Conservation (phyloP, 2,113 vertebrate genomes). For the Ciconia stormi region DNA sequence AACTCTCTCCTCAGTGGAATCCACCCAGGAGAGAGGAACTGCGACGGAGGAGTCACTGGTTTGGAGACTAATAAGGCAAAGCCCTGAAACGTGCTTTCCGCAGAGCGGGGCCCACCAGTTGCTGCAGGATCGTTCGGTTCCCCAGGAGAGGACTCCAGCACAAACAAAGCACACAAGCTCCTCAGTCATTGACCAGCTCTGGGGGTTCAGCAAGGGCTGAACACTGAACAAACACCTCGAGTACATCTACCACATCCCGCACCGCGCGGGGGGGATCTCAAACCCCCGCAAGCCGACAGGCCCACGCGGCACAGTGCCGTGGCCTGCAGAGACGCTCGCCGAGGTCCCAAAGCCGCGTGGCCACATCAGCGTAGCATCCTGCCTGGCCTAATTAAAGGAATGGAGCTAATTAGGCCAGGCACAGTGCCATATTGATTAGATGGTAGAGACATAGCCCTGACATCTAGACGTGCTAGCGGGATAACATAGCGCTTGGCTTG, state of each 20-base stretch:
- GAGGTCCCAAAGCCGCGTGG: not conserved
- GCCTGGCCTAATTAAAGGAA: not conserved
- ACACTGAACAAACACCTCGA: accelerated
- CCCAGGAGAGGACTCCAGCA: not conserved
- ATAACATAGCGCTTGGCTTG: not conserved
- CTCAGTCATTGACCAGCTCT: not conserved
- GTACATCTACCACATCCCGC: accelerated
- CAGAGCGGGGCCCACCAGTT: not conserved
- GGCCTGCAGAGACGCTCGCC: not conserved
- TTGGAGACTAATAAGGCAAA: not conserved
- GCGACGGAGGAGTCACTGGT: not conserved
- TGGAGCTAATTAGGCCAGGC: not conserved
- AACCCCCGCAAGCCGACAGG: not conserved
- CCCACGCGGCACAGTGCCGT: accelerated
- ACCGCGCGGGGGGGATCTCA: accelerated
- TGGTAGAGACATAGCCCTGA: not conserved
- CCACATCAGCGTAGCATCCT: not conserved
- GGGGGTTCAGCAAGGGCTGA: not conserved
- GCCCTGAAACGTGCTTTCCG: not conserved
- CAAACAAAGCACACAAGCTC: not conserved
- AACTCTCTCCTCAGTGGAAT: not conserved
- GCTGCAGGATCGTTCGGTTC: not conserved
- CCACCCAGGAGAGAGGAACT: not conserved
- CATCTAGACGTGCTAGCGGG: not conserved
- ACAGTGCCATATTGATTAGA: not conserved